Evolutionary conservation across 2,797 vertebrate genomes (phyloP).

Genomic region (Pelobates cultripes): DNA sequence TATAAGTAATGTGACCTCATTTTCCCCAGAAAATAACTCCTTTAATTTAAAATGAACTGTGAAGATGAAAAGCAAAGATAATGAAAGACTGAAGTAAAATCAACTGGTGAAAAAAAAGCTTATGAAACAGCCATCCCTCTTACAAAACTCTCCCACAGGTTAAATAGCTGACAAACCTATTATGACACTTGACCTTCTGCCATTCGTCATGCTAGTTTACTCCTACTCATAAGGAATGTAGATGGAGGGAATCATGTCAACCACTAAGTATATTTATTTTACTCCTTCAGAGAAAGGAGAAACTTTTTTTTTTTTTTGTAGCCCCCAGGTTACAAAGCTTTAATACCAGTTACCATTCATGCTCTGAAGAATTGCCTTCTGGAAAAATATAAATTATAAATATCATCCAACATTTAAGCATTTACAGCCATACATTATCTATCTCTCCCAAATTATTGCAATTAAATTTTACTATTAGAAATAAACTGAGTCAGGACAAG

Average conservation of each 20-base stretch:
- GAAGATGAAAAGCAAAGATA: constrained; percentile 31
- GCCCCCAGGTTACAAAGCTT: constrained; percentile 18
- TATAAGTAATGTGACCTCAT: constrained; percentile 27
- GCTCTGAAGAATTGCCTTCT: constrained; percentile 58
- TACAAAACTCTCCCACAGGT: constrained; percentile 62
- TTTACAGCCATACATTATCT: constrained; percentile 12
- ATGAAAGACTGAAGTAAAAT: constrained; percentile 31
- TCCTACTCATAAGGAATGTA: constrained; percentile 54
- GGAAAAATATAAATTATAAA: constrained; percentile 10
- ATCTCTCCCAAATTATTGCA: constrained; percentile 2
- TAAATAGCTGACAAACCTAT: constrained; percentile 61
- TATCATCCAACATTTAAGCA: background rate
- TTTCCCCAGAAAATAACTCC: constrained; percentile 13
- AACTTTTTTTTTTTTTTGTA: constrained; percentile 19
- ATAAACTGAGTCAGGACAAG: background rate
- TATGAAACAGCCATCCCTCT: constrained; percentile 54
- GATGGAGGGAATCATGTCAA: constrained; percentile 60
- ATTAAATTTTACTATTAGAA: background rate
- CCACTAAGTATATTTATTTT: constrained; percentile 56
- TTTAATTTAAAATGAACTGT: constrained; percentile 22
- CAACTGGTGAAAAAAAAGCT: constrained; percentile 61
- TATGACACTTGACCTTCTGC: constrained; percentile 64
- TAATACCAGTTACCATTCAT: constrained; percentile 55
- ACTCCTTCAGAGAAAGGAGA: constrained; percentile 16
- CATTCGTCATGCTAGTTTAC: constrained; percentile 52